Conservation (phyloP, 2,113 vertebrate genomes). For the Phycodurus eques region DNA sequence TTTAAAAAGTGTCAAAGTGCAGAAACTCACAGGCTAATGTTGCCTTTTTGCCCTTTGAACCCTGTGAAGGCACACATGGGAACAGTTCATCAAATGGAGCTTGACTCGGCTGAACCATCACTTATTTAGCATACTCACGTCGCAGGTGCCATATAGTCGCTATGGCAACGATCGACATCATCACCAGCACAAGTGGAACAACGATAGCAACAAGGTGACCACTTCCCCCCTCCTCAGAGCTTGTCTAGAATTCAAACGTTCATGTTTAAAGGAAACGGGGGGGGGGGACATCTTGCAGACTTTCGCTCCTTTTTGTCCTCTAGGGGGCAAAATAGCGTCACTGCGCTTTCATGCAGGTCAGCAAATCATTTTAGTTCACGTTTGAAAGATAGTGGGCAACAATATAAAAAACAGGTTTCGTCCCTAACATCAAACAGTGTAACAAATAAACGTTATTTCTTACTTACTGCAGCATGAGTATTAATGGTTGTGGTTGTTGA, state of each 20-base stretch:
- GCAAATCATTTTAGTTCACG: background rate
- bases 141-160: conserved; percentile 32
- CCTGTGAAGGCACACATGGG: conserved; percentile 31
- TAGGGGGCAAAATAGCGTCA: background rate
- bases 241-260: conserved; percentile 21
- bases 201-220: conserved; percentile 39
- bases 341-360: background rate
- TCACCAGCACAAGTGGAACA: conserved; percentile 46
- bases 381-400: background rate
- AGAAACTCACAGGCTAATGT: conserved; percentile 48
- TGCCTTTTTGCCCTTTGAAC: conserved; percentile 40
- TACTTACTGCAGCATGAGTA: conserved; percentile 41
- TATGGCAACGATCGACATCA: conserved; percentile 30
- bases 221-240: background rate
- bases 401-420: background rate
- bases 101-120: background rate
- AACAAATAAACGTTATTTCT: background rate
- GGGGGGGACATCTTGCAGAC: background rate
- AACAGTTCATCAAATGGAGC: background rate
- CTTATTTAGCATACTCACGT: conserved; percentile 43
- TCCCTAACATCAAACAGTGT: background rate
- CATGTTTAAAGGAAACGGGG: background rate
- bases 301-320: background rate
- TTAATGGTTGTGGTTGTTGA: background rate
- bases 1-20: background rate